Conservation (phyloP, 2,888 invertebrate species). For the Athalia circularis region DNA sequence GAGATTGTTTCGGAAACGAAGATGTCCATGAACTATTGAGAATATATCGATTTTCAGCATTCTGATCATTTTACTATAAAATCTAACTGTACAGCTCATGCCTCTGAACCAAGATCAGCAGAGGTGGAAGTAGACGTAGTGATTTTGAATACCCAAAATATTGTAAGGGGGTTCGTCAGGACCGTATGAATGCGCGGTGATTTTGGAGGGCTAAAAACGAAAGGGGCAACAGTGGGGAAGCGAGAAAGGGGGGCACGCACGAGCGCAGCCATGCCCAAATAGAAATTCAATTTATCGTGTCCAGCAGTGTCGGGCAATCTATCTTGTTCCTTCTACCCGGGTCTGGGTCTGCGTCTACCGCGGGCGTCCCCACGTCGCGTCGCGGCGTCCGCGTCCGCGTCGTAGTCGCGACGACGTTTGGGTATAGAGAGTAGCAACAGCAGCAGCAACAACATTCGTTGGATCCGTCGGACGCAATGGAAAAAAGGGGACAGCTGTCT, state of each 20-base stretch:
- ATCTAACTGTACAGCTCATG: no score
- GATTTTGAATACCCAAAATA: no score
- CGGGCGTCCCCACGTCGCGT: slow-evolving; percentile 62
- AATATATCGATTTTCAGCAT: no score
- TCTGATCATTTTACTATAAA: no score
- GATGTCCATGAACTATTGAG: no score
- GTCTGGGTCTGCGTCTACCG: slow-evolving; percentile 68
- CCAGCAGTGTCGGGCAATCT: slow-evolving; percentile 75
- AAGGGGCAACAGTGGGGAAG: slow-evolving; percentile 46
- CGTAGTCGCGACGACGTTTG: slow-evolving; percentile 57
- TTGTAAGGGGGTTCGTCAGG: no score
- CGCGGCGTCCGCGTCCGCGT: slow-evolving; percentile 38
- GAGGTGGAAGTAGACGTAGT: no score
- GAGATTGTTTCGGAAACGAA: no score
- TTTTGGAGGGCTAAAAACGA: neutral
- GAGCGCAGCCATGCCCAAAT: slow-evolving; percentile 72
- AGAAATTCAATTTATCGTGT: slow-evolving; percentile 79
- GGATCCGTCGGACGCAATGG: slow-evolving; percentile 46
- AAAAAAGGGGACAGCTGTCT: slow-evolving; percentile 72
- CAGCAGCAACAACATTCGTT: slow-evolving; percentile 26
- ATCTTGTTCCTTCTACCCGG: slow-evolving; percentile 73
- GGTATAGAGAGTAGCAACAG: slow-evolving; percentile 52
- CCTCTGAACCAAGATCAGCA: no score
- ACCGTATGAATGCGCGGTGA: no score
- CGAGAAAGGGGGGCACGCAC: slow-evolving; percentile 50